phyloP scores from a whole-genome alignment of 1,140 invertebrate species.

The Drosophila orena region DNA sequence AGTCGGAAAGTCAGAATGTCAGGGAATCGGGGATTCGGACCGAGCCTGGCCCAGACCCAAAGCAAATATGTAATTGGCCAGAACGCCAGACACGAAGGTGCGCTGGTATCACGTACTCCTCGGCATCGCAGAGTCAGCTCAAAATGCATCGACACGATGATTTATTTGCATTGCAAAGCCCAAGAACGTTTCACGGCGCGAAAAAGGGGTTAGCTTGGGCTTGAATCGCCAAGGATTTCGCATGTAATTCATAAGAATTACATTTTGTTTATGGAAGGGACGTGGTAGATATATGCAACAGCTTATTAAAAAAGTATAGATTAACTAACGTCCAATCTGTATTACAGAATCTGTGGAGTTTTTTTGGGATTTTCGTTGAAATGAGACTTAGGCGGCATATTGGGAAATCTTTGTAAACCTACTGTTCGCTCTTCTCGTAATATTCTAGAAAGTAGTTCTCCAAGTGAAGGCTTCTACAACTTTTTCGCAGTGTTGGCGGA shows the following conservation, averaged over 20 bases:
- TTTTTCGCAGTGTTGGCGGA: constrained; percentile 17
- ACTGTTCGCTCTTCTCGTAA: no score
- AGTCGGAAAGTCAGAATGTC: constrained; percentile 8
- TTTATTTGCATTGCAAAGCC: constrained; percentile 77
- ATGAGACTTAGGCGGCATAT: no score
- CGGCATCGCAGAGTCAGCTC: constrained; percentile 29
- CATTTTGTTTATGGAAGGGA: no score
- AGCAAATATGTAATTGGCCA: constrained; percentile 76
- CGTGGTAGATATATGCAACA: no score
- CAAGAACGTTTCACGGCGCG: constrained; percentile 33
- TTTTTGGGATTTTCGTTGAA: no score
- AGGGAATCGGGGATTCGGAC: constrained; percentile 21
- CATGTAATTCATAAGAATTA: no score
- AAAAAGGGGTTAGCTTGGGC: background rate
- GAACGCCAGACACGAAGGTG: constrained; percentile 56
- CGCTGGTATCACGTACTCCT: constrained; percentile 65
- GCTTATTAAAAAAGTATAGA: no score
- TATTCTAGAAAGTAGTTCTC: background rate
- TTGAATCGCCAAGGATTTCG: no score
- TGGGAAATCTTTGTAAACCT: background rate
- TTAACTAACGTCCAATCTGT: no score
- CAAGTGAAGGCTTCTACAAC: background rate
- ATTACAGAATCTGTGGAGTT: no score
- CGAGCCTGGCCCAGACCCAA: constrained; percentile 36
- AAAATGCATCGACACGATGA: constrained; percentile 78